These are phyloP conservation scores for Drosophila antonietae DNA, from an alignment of 2,888 invertebrate species.

Conservation along the genomic window DNA sequence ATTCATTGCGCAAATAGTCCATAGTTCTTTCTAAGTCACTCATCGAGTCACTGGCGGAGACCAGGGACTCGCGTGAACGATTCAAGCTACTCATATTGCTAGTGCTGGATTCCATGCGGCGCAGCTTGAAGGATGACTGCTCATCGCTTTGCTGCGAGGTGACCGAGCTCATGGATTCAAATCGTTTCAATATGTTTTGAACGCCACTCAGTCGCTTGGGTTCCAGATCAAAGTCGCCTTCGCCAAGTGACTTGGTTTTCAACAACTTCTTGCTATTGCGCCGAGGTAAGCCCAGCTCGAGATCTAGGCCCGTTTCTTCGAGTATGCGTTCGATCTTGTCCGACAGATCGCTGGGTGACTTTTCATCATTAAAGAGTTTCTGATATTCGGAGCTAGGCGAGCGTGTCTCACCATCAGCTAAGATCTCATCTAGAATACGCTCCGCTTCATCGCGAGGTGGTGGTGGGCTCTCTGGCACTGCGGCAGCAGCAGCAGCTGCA, in stretches of 20 bases:
- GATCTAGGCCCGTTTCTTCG: slow-evolving; percentile 81
- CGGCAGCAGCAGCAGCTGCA: slow-evolving; percentile 33
- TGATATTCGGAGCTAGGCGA: slow-evolving; percentile 84
- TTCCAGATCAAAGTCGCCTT: slow-evolving; percentile 72
- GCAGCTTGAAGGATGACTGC: slow-evolving; percentile 69
- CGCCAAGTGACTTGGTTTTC: slow-evolving; percentile 81
- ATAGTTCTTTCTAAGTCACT: slow-evolving; percentile 83
- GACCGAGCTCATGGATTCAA: slow-evolving; percentile 82
- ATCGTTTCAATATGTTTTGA: slow-evolving; percentile 81
- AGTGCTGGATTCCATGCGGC: slow-evolving; percentile 80
- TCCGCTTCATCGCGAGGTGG: slow-evolving; percentile 78
- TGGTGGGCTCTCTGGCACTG: slow-evolving; percentile 6
- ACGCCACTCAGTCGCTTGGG: slow-evolving; percentile 68
- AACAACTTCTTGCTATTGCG: slow-evolving; percentile 71
- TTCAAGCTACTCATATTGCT: slow-evolving; percentile 80
- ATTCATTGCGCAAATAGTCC: slow-evolving; percentile 83
- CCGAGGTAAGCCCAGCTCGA: slow-evolving; percentile 76
- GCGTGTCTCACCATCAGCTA: slow-evolving; percentile 71
- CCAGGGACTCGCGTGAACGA: slow-evolving; percentile 79
- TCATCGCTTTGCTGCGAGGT: slow-evolving; percentile 74
- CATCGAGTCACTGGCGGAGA: slow-evolving; percentile 74
- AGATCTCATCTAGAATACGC: slow-evolving; percentile 82
- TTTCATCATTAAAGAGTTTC: slow-evolving; percentile 82
- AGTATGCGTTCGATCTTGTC: slow-evolving; percentile 83
- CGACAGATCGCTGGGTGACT: slow-evolving; percentile 84